phyloP scores from a whole-genome alignment of 2,797 vertebrate species.

The Cossypha polioptera region DNA sequence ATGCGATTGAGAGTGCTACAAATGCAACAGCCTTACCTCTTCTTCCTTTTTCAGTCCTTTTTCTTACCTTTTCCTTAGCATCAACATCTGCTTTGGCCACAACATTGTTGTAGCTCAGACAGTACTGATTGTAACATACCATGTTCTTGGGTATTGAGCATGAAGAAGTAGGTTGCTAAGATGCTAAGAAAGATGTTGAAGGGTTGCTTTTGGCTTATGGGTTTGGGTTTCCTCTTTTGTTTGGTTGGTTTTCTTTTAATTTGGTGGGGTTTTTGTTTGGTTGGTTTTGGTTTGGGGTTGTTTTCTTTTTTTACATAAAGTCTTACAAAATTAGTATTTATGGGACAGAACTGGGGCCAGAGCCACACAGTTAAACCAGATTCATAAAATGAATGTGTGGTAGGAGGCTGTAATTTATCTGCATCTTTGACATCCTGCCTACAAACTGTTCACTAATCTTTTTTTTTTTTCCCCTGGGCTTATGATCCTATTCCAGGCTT shows the following conservation, averaged over 20 bases:
- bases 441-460: constrained; percentile 35
- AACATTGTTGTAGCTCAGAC: background rate
- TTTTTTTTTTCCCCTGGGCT: background rate
- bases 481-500: constrained; percentile 11
- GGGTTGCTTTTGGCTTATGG: background rate
- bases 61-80: background rate
- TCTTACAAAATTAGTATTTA: background rate
- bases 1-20: background rate
- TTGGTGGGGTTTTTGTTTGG: background rate
- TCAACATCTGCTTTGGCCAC: background rate
- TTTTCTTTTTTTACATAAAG: background rate
- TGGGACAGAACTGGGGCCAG: background rate
- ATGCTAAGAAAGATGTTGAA: background rate
- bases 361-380: background rate
- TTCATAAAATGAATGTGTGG: background rate
- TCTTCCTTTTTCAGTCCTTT: background rate
- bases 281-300: background rate
- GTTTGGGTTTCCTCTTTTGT: background rate
- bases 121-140: background rate
- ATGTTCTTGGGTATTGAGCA: background rate
- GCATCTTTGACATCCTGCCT: constrained; percentile 14
- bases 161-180: background rate
- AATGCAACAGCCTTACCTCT: background rate
- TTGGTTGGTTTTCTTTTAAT: background rate
- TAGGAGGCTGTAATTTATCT: constrained; percentile 4